Base-by-base conservation (phyloP, 1,140 invertebrate species). In the Drosophila ironensis region DNA sequence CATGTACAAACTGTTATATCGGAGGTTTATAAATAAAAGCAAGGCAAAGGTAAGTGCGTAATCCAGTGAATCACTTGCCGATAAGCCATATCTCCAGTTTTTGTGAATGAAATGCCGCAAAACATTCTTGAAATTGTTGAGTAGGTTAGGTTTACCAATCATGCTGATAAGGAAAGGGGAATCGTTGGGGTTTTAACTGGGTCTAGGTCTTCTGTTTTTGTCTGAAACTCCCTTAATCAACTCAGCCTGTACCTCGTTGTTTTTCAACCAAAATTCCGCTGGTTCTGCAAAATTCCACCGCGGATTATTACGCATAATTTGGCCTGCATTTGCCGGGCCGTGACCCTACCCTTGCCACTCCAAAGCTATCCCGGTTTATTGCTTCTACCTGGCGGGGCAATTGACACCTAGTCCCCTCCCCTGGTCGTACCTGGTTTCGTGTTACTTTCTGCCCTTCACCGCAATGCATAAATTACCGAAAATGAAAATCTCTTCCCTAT, bases 1-100 rank as follows among this genome's bases (percentile, higher is more conserved):
- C 56, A 80, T 80, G 76, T 80, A 71, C 67, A 81, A 63, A 37
- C 66, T 60, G 17, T 30, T 81, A 35, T 81, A 44, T 33, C 77
- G 76, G 27, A 75, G 72, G 28, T 48, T 81, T 40, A 19, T 81
- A 33, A 72, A 60, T 35, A 81, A 76, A 71, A 30, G 20, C 25
- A 80, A 71, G 53, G 1, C 41, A 22, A 82, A 81, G 77, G 76
- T 81, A 54, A 81, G 77, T 75, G 20, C 6, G 2, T 7, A 12
- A 5, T 7, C 9, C n/a, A 27, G 28, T 41, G 44, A 60, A 11
- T 68, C 19, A 78, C 11, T 30, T 1, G 11, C 9, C 17, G 11
- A n/a, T 30, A 27, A 37, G 38, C n/a, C 8, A 53, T 12, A 20
- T 11, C n/a, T n/a, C n/a, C n/a, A n/a, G n/a, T n/a, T n/a, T 48